Base-by-base conservation (phyloP, 2,888 invertebrate genomes). In the Lepetodrilus schrolli region DNA sequence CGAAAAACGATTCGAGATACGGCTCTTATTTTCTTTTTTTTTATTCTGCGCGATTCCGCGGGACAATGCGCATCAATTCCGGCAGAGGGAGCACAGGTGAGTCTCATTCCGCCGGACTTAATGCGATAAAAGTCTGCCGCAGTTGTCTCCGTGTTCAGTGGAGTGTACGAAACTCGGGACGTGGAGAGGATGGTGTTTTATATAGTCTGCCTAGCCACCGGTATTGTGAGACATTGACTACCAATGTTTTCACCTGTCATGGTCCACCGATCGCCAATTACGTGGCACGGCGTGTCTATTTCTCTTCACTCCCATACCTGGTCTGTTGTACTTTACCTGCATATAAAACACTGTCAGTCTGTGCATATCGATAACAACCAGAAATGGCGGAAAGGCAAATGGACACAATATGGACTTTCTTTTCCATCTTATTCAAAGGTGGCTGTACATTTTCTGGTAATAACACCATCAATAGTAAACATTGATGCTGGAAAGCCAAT, bases 21-120 rank as follows among this genome's bases (percentile, higher is more conserved):
- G 34, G 26, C 58, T 58, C 58, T 30, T 58, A 58, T 58, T 58
- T 58, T 30, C 58, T n/a, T 58, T 58, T 58, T 58, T 58, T n/a
- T n/a, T 20, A n/a, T n/a, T n/a, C n/a, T n/a, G n/a, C n/a, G 34
- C 3, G 58, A 58, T 26, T 30, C 13, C 2, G n/a, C n/a, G 26
- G 30, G 17, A 58, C 58, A 58, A 58, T 58, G 17, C 21, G 17
- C 58, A 58, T 58, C 58, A 30, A 13, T 58, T 58, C 58, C 58
- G 30, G 34, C 23, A 17, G 58, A 58, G 34, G 34, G 58, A 30
- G 3, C 34, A 23, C 17, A 23, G 30, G 58, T 58, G 34, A 30
- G 30, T 30, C 21, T 17, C n/a, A n/a, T n/a, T n/a, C 26, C 58
- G 34, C 30, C 58, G 30, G 34, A 17, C 13, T 34, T 58, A 58